These are phyloP conservation scores for Palloptera scutellata DNA, from an alignment of 2,888 invertebrate genomes.

Conservation along the genomic window DNA sequence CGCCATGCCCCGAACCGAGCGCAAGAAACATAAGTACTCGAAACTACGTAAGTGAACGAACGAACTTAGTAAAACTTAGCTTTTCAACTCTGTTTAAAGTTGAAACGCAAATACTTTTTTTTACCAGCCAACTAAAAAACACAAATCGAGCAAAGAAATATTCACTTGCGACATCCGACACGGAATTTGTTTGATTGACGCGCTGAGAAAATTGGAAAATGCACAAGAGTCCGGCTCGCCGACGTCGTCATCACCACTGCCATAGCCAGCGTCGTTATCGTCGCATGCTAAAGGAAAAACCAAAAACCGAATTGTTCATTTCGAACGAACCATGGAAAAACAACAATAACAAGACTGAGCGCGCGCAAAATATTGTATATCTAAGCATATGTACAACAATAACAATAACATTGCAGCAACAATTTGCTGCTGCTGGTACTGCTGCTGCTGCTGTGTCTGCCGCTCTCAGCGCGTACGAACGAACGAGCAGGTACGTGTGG, in stretches of 20 bases:
- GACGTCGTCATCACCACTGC: background rate
- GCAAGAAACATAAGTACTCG: too few relatives aligned
- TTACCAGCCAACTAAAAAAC: background rate
- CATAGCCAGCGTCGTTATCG: background rate
- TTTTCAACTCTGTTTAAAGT: too few relatives aligned
- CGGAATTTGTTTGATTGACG: conserved; percentile 55
- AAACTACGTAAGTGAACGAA: too few relatives aligned
- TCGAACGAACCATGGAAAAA: background rate
- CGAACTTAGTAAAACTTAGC: too few relatives aligned
- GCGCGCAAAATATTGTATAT: conserved; percentile 1
- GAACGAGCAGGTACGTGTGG: too few relatives aligned
- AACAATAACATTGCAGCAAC: conserved; percentile 22
- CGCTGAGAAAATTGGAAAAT: conserved; percentile 49
- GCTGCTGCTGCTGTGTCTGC: too few relatives aligned
- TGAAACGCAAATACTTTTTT: too few relatives aligned
- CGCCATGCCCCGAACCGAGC: too few relatives aligned
- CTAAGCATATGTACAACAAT: background rate
- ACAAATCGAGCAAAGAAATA: conserved; percentile 21
- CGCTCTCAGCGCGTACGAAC: too few relatives aligned
- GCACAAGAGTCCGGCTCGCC: conserved; percentile 44
- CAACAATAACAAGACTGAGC: background rate
- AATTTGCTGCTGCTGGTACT: conserved; percentile 16
- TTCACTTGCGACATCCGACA: conserved; percentile 48
- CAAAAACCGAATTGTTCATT: background rate
- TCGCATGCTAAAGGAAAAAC: background rate